Evolutionary conservation across 1,140 invertebrate genomes (phyloP).

Genomic region (Eurosta solidaginis): DNA sequence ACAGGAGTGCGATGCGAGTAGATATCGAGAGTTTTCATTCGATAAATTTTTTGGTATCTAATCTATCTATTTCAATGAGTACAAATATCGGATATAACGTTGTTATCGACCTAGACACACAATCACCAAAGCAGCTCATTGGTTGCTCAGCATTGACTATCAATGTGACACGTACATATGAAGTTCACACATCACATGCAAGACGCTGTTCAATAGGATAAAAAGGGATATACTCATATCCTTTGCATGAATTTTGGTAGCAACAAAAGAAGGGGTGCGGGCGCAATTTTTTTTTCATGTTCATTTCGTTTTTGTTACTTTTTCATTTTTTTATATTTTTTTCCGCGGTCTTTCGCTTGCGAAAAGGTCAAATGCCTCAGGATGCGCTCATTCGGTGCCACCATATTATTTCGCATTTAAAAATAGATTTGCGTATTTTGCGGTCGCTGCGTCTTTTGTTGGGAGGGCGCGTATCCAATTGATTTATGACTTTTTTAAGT

Average conservation of each 20-base stretch:
- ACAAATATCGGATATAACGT: too few species aligned
- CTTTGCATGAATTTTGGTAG: neutral
- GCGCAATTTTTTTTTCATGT: neutral
- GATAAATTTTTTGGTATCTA: too few species aligned
- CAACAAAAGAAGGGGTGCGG: too few species aligned
- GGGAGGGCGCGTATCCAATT: conserved; percentile 58
- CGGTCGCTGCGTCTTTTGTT: conserved; percentile 39
- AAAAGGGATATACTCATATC: neutral
- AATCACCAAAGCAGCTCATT: conserved; percentile 2
- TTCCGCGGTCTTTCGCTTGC: neutral
- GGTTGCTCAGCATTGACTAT: neutral
- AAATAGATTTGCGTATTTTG: conserved; percentile 52
- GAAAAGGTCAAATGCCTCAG: conserved; percentile 21
- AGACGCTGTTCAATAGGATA: neutral
- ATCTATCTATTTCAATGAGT: too few species aligned
- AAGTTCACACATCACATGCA: neutral
- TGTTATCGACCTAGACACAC: too few species aligned
- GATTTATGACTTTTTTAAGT: conserved; percentile 59
- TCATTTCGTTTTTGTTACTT: neutral
- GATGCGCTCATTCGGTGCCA: neutral
- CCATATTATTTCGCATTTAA: conserved; percentile 58
- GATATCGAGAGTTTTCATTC: too few species aligned
- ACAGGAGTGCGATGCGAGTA: too few species aligned
- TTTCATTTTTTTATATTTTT: neutral
- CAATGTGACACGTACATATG: neutral